Evolutionary conservation across 1,140 invertebrate species (phyloP).

Genomic region (Drosophila pallidifrons): DNA sequence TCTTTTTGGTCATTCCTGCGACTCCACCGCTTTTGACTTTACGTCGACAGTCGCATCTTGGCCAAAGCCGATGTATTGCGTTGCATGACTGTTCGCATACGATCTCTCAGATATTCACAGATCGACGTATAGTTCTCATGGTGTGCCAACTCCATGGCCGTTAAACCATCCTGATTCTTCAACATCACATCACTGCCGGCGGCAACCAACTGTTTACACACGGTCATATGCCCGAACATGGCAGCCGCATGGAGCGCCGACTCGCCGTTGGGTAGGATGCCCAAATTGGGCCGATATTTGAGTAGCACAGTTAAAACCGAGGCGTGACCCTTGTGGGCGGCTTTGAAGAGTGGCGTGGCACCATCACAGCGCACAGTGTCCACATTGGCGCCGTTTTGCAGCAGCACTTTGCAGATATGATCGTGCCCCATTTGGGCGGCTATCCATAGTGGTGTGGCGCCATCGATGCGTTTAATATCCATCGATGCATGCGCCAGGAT

Average conservation of each 20-base stretch:
- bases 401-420: constrained; percentile 91
- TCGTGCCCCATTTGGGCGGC: constrained; percentile 96
- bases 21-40: constrained; percentile 21
- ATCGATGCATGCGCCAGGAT: constrained; percentile 89
- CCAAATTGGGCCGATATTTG: constrained; percentile 92
- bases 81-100: constrained; percentile 59
- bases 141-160: constrained; percentile 88
- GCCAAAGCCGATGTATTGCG: constrained; percentile 54
- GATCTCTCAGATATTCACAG: constrained; percentile 81
- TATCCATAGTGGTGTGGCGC: constrained; percentile 96
- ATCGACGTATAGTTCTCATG: constrained; percentile 81
- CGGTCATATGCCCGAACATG: constrained; percentile 93
- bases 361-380: constrained; percentile 94
- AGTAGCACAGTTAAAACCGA: constrained; percentile 94
- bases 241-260: constrained; percentile 95
- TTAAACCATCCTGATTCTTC: constrained; percentile 90
- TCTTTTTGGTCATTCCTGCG: constrained; percentile 31
- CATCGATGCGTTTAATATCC: constrained; percentile 91
- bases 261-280: constrained; percentile 94
- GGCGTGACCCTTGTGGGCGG: constrained; percentile 95
- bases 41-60: constrained; percentile 57
- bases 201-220: constrained; percentile 91
- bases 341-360: constrained; percentile 96
- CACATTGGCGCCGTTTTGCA: constrained; percentile 91
- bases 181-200: constrained; percentile 89